These are phyloP conservation scores for Aspidapion aeneum DNA, from an alignment of 2,888 invertebrate genomes.

Conservation along the genomic window DNA sequence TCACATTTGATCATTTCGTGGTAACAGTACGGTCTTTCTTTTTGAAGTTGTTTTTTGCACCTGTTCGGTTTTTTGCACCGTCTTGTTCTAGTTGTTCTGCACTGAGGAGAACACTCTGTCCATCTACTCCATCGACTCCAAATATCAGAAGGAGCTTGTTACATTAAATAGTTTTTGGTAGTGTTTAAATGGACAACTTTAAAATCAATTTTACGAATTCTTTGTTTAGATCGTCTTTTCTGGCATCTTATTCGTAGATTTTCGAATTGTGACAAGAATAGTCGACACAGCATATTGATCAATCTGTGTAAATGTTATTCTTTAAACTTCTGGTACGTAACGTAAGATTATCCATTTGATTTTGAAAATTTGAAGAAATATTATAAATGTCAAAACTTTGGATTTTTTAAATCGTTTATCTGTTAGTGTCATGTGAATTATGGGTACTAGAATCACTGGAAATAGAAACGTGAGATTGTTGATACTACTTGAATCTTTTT, in stretches of 20 bases:
- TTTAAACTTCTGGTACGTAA: neutral
- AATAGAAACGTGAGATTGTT: too few species aligned
- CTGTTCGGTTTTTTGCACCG: constrained; percentile 69
- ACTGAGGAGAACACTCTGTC: constrained; percentile 76
- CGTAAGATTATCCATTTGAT: neutral
- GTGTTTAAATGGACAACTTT: constrained; percentile 38
- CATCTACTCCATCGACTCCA: constrained; percentile 73
- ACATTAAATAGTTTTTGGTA: constrained; percentile 38
- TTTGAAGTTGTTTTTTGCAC: constrained; percentile 74
- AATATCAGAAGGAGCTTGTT: constrained; percentile 46
- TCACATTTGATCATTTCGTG: constrained; percentile 80
- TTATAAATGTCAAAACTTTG: neutral
- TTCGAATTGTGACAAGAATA: constrained; percentile 37
- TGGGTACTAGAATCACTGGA: neutral
- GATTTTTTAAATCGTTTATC: neutral
- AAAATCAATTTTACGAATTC: constrained; percentile 41
- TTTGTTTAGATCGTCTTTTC: constrained; percentile 45
- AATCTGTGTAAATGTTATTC: constrained; percentile 17
- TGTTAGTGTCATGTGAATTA: neutral
- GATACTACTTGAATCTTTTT: too few species aligned
- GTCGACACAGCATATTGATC: constrained; percentile 52
- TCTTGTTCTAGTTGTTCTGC: constrained; percentile 75
- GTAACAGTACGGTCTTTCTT: constrained; percentile 84
- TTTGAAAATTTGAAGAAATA: neutral
- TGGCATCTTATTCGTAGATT: constrained; percentile 45